Base-by-base conservation (phyloP, 1,140 invertebrate genomes). In the Vanessa tameamea region DNA sequence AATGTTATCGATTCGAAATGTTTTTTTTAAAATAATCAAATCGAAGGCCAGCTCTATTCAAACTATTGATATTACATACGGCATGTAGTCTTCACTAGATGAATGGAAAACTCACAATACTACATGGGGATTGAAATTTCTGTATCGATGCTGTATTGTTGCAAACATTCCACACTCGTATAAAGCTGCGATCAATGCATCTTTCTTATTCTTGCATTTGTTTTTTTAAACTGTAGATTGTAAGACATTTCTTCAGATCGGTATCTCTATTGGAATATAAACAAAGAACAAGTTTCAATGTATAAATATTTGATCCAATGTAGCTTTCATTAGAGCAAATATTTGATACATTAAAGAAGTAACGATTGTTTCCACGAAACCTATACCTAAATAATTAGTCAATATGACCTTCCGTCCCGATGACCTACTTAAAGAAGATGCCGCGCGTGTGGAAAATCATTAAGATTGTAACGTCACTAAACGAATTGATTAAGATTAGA, bases 81-180 rank as follows among this genome's bases (percentile, higher is more conserved):
- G 48, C 23, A n/a, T 12, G 12, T 37, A 61, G 16, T 61, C 23
- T 70, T 50, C 15, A 63, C 61, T 65, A 69, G 55, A 61, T 76
- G 73, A 78, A 73, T 76, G 70, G 73, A 64, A 59, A 47, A 23
- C 69, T 75, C 77, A 78, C 53, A 57, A 57, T 57, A 12, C 75
- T 72, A 72, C 73, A 37, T 31, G 64, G 55, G 75, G 69, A 78
- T 78, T 78, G 77, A 70, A 70, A 78, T 75, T 72, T 73, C 73
- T 76, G 70, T 71, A 76, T 76, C 71, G 72, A 20, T 50, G 72
- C 20, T 55, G 64, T 47, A 61, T 73, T 66, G 72, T 61, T 73
- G 57, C 23, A 43, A 63, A 15, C 37, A 37, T 48, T 68, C 55
- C 64, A 50, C 37, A 20, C 51, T 59, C 31, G 31, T 68, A 47